Conservation (phyloP, 2,113 vertebrate genomes). For the Psittacula cyanocephala region DNA sequence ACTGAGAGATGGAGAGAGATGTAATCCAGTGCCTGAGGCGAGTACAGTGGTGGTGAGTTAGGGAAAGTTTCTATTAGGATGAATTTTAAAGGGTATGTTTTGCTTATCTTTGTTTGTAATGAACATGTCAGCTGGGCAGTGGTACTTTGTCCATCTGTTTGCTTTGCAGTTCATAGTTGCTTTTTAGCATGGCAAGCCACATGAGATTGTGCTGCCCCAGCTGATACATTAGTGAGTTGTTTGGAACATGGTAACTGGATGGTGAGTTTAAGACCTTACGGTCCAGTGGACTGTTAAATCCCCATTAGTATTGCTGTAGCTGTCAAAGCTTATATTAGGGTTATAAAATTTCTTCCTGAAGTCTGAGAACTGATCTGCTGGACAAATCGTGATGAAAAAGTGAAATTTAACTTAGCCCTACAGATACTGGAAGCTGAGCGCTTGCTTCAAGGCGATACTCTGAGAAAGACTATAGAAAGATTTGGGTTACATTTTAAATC, state of each 20-base stretch:
- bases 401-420: background rate
- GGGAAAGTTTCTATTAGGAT: background rate
- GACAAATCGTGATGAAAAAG: background rate
- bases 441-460: background rate
- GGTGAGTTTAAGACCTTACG: background rate
- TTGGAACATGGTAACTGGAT: background rate
- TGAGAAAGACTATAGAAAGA: background rate
- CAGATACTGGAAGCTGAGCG: background rate
- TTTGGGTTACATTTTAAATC: background rate
- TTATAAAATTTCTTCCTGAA: background rate
- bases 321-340: background rate
- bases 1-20: background rate
- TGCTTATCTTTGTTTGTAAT: background rate
- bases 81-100: background rate
- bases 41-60: background rate
- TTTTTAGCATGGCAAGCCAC: background rate
- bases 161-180: background rate
- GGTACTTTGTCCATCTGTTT: background rate
- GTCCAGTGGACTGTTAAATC: background rate
- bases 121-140: background rate
- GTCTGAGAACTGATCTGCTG: background rate
- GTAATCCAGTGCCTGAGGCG: background rate
- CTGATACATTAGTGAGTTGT: background rate
- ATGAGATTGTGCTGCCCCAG: background rate
- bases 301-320: background rate